Evolutionary conservation across 2,888 invertebrate species (phyloP).

Genomic region (Apomyelois bistriatella): DNA sequence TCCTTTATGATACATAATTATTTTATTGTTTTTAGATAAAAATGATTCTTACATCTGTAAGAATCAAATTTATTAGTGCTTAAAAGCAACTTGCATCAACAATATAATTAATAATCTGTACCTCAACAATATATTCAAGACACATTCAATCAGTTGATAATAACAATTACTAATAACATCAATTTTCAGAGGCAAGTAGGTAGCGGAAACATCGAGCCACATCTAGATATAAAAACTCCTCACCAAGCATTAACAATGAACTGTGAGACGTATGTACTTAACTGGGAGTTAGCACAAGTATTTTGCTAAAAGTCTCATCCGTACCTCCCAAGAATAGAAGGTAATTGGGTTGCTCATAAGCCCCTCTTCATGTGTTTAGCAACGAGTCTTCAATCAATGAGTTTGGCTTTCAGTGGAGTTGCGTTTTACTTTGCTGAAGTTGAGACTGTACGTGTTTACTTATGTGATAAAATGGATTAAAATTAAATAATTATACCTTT

Average conservation of each 20-base stretch:
- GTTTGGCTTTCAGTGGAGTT: conserved; percentile 4
- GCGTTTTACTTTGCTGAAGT: neutral
- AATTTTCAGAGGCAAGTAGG: neutral
- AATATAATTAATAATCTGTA: too few species aligned
- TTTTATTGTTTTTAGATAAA: too few species aligned
- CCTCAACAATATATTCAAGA: too few species aligned
- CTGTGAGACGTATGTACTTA: conserved; percentile 56
- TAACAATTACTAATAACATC: neutral
- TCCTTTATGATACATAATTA: too few species aligned
- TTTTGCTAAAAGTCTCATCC: conserved; percentile 59
- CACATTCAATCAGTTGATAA: too few species aligned
- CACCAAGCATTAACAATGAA: conserved; percentile 50
- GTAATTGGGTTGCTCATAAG: conserved; percentile 38
- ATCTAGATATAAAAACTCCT: conserved; percentile 21
- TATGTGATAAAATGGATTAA: too few species aligned
- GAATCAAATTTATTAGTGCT: too few species aligned
- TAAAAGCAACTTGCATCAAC: too few species aligned
- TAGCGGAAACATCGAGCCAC: neutral
- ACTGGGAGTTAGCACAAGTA: conserved; percentile 59
- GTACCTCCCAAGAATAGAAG: conserved; percentile 31
- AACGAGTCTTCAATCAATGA: conserved; percentile 13
- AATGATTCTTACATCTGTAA: too few species aligned
- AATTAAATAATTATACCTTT: too few species aligned
- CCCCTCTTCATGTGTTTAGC: conserved; percentile 10
- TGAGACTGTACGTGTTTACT: neutral